These are phyloP conservation scores for Lissocephala sabroskyi DNA, from an alignment of 2,888 invertebrate species.

Conservation along the genomic window DNA sequence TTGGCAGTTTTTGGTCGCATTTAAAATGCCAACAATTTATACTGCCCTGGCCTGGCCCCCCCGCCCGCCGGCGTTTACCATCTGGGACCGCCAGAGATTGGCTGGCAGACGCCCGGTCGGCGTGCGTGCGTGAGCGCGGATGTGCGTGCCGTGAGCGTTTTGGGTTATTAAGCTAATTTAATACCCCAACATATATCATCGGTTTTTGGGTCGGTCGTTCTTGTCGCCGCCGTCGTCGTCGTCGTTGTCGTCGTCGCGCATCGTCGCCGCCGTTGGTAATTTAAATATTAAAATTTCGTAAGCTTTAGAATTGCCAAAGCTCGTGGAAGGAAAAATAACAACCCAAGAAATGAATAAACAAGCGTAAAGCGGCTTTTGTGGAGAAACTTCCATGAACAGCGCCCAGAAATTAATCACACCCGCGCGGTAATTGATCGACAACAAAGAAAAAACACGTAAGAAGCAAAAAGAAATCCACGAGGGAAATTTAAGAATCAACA, in stretches of 20 bases:
- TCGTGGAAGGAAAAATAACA: not conserved
- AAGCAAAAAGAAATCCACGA: no score
- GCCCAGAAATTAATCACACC: no score
- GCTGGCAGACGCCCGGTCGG: not conserved
- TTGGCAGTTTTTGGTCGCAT: constrained; percentile 36
- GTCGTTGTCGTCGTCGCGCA: not conserved
- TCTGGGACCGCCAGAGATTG: no score
- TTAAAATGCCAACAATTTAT: constrained; percentile 24
- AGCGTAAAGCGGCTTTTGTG: no score
- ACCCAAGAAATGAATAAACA: not conserved
- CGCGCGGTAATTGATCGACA: no score
- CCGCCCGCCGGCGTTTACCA: not conserved
- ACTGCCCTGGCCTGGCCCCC: constrained; percentile 2
- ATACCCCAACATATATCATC: constrained; percentile 19
- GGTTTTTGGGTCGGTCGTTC: not conserved
- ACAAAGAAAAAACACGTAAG: no score
- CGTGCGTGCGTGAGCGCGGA: not conserved
- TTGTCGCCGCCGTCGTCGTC: not conserved
- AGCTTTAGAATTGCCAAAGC: constrained; percentile 29
- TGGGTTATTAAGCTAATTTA: constrained; percentile 37
- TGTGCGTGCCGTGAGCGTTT: constrained; percentile 8
- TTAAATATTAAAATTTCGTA: constrained; percentile 55
- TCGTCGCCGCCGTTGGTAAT: constrained; percentile 11
- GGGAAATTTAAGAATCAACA: no score
- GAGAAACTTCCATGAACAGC: no score